These are phyloP conservation scores for Xylota segnis DNA, from an alignment of 2,888 invertebrate species.

Conservation along the genomic window DNA sequence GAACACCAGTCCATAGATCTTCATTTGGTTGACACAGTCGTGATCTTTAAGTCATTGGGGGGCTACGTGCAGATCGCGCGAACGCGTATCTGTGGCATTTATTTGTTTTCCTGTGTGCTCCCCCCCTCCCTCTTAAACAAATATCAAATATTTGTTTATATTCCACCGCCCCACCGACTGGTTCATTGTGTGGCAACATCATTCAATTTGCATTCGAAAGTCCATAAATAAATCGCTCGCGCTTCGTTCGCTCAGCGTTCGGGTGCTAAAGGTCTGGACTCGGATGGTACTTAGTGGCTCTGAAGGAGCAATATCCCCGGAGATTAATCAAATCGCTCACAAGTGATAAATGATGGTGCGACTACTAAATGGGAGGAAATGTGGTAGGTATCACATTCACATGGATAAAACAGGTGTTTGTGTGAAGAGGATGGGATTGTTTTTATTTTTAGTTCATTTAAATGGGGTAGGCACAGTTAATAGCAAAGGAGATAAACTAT, in stretches of 20 bases:
- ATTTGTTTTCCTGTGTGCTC: constrained; percentile 66
- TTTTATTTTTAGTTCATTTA: constrained; percentile 37
- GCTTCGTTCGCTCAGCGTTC: constrained; percentile 93
- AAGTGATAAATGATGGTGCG: constrained; percentile 76
- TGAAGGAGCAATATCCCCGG: constrained; percentile 74
- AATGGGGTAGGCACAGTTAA: constrained; percentile 34
- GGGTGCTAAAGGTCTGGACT: constrained; percentile 73
- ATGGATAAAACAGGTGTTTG: constrained; percentile 72
- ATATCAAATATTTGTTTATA: constrained; percentile 75
- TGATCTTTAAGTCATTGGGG: constrained; percentile 75
- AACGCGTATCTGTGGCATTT: constrained; percentile 63
- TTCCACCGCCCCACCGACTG: constrained; percentile 16
- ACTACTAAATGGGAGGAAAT: constrained; percentile 50
- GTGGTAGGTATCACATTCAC: constrained; percentile 60
- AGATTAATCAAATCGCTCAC: constrained; percentile 77
- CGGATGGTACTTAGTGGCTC: constrained; percentile 71
- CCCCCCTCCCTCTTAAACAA: constrained; percentile 66
- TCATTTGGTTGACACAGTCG: constrained; percentile 71
- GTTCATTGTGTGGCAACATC: constrained; percentile 67
- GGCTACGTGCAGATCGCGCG: constrained; percentile 67
- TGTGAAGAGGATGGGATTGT: constrained; percentile 29
- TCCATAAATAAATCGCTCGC: constrained; percentile 82
- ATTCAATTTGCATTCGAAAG: constrained; percentile 79
- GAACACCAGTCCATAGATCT: constrained; percentile 65
- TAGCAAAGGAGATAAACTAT: constrained; percentile 32